Conservation (phyloP, 1,140 invertebrate species). For the Elymnias hypermnestra region DNA sequence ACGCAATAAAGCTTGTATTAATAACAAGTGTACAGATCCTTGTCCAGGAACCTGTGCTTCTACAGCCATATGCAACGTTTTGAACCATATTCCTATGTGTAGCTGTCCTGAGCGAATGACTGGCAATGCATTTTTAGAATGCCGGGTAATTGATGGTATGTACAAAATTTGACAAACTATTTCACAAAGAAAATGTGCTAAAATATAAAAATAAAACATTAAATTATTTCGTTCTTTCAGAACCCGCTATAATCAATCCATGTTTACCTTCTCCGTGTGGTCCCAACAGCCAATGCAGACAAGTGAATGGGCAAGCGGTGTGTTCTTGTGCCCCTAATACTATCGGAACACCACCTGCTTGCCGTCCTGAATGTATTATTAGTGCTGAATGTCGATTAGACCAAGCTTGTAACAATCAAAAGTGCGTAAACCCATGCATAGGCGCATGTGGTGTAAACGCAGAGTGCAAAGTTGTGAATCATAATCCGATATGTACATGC, state of each 20-base stretch:
- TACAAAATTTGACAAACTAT: neutral
- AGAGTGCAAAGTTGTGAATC: conserved; percentile 80
- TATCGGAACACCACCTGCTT: conserved; percentile 79
- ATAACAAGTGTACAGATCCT: conserved; percentile 84
- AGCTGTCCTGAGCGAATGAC: conserved; percentile 81
- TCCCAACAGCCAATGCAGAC: conserved; percentile 78
- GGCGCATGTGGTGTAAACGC: conserved; percentile 80
- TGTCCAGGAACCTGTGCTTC: conserved; percentile 83
- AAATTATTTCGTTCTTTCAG: conserved; percentile 27
- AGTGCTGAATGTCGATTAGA: conserved; percentile 77
- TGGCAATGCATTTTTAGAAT: conserved; percentile 83
- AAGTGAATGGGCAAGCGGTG: conserved; percentile 78
- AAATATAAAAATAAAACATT: neutral
- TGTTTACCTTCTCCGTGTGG: conserved; percentile 80
- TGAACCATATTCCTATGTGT: conserved; percentile 87
- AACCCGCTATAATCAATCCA: conserved; percentile 68
- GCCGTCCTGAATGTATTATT: conserved; percentile 78
- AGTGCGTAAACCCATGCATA: conserved; percentile 79
- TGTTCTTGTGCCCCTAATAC: conserved; percentile 81
- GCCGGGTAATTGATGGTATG: conserved; percentile 77
- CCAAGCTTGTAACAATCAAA: conserved; percentile 78
- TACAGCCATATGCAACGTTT: conserved; percentile 83
- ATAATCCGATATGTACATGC: conserved; percentile 82
- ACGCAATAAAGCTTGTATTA: conserved; percentile 82
- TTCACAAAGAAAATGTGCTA: neutral